Base-by-base conservation (phyloP, 2,797 vertebrate genomes). In the Tokudaia muenninki region DNA sequence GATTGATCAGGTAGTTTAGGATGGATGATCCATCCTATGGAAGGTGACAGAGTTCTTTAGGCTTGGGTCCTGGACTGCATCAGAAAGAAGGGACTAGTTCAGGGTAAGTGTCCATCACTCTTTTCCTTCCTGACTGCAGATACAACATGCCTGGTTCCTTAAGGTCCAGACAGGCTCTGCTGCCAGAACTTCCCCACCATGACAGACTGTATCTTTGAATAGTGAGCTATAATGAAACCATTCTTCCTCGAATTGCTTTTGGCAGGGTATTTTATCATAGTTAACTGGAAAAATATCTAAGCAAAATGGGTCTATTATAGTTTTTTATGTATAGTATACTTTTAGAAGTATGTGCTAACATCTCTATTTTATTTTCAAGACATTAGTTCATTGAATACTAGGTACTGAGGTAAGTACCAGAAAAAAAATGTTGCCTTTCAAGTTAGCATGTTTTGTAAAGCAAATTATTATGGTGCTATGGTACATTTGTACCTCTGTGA, bases 351-450 rank as follows among this genome's bases (percentile, higher is more conserved):
- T 88, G 22, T 61, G 47, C 8, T 86, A 47, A 78, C 22, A 88
- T 17, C 12, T 80, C 84, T 87, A 84, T 94, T 94, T 96, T 74
- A 31, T 92, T 97, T 91, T 86, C 1, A 75, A 78, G 74, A 92
- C 55, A 96, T 52, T 61, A 87, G 70, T 50, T 94, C 29, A 75
- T 83, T 82, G 74, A 81, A 63, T 19, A 89, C 21, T 34, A 92
- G 14, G 50, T 47, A 65, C 9, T 80, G 55, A 92, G 19, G 21
- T 59, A 50, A 29, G 44, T 41, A 14, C 7, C 93, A 19, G 75
- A 94, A 94, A 67, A 94, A 21, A 92, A 92, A 84, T 4, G 31
- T 22, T 78, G 41, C 2, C 55, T 24, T 95, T 92, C 63, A 41
- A 13, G 84, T 94, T 91, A 81, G 29, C 16, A 67, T 72, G 41